Evolutionary conservation across 2,797 vertebrate species (phyloP), one percentile per base, ranked within the genome.

Genomic region (Myoxocephalus aenaeus): DNA sequence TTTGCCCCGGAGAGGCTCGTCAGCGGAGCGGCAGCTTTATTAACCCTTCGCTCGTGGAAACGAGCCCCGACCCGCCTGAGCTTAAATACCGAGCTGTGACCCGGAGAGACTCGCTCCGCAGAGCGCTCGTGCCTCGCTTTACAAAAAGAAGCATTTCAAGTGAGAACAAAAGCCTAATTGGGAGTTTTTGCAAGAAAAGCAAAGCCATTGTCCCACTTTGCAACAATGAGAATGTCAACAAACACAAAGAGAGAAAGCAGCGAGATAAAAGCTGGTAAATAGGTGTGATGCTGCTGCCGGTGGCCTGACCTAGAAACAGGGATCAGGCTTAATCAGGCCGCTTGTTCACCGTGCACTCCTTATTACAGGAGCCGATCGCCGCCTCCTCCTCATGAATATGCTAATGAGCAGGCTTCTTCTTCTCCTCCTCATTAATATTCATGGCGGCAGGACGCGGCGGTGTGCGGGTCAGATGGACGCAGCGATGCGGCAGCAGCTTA

Each of bases 351-450:
- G 25, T 27, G 59, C 75, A 18, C 76, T 82, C 74, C 62, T 86
- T 85, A 83, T 68, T 13, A 7, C 75, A 81, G 77, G 82, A 70
- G 74, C 61, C 61, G 81, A 62, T 80, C 51, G 12, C 56, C 38
- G 57, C 73, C 68, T 63, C 62, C 77, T 65, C 51, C 80, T 73
- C 80, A 74, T 18, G 92, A 91, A 93, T 94, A 94, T 94, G 92
- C 86, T 92, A 92, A 94, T 93, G 87, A 93, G 86, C 70, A 14
- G 48, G 71, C 76, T 73, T 25, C 25, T 61, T 71, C 77, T 65
- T 40, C 80, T 75, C 46, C 65, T 29, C 20, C 73, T 89, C 89
- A 91, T 94, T 87, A 93, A 92, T 95, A 94, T 93, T 82, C 89
- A 95, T 89, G 86, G 73, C 27, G 15, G 69, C 18, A 57, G 82